Percentiles rank a stretch among this genome's conserved stretches.
phyloP scores from a whole-genome alignment of 2,113 vertebrate species.

The Asarcornis scutulata region DNA sequence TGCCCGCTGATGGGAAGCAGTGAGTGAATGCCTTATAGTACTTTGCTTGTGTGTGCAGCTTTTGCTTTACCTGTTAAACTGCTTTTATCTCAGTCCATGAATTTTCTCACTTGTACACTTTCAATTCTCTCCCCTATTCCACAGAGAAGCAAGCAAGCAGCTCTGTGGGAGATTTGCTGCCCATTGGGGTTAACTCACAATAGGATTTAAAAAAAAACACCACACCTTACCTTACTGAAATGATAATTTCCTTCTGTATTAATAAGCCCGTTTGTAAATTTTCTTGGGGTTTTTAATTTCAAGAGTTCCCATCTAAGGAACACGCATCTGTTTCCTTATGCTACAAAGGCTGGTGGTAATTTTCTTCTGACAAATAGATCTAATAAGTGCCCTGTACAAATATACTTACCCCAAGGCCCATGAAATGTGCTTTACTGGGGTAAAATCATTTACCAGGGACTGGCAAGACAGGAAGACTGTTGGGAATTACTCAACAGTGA shows the following conservation, averaged over 20 bases:
- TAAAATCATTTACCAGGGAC: not conserved
- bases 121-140: not conserved
- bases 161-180: not conserved
- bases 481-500: not conserved
- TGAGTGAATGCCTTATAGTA: not conserved
- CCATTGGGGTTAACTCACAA: not conserved
- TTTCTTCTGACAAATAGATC: not conserved
- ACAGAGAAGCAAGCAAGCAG: not conserved
- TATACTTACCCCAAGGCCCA: not conserved
- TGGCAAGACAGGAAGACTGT: not conserved
- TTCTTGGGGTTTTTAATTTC: not conserved
- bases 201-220: not conserved
- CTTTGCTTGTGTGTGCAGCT: not conserved
- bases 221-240: not conserved
- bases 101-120: not conserved
- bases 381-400: not conserved
- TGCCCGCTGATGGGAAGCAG: not conserved
- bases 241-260: not conserved
- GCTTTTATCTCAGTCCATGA: not conserved
- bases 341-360: not conserved
- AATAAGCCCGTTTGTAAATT: not conserved
- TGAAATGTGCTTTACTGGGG: not conserved
- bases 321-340: rapidly evolving
- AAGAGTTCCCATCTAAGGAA: not conserved
- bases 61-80: not conserved